phyloP scores from a whole-genome alignment of 2,113 vertebrate species.

The Oreotrochilus melanogaster region DNA sequence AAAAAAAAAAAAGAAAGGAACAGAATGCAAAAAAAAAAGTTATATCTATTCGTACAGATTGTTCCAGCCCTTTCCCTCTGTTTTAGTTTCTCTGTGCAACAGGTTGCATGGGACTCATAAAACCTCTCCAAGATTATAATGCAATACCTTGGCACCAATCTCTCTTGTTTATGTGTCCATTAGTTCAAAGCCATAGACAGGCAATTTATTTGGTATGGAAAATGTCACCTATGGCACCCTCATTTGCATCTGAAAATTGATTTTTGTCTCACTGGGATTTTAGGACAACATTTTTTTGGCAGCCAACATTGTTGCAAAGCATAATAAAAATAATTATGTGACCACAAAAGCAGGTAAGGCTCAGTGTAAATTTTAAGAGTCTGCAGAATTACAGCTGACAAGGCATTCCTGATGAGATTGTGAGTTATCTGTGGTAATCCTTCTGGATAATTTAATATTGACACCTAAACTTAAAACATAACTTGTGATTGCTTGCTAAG shows the following conservation, averaged over 20 bases:
- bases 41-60: not conserved
- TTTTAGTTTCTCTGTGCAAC: slow-evolving; percentile 7
- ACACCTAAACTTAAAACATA: slow-evolving; percentile 59
- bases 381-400: slow-evolving; percentile 25
- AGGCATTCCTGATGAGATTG: slow-evolving; percentile 66
- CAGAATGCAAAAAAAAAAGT: accelerated
- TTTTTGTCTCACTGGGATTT: slow-evolving; percentile 80
- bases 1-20: not conserved
- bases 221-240: slow-evolving; percentile 71
- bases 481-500: slow-evolving; percentile 6
- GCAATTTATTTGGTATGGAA: slow-evolving; percentile 78
- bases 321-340: slow-evolving; percentile 78
- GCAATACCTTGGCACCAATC: slow-evolving; percentile 62
- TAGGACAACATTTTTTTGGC: slow-evolving; percentile 74
- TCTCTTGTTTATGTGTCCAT: slow-evolving; percentile 77
- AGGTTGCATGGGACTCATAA: not conserved
- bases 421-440: slow-evolving; percentile 50
- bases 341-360: slow-evolving; percentile 50
- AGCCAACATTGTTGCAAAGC: slow-evolving; percentile 54
- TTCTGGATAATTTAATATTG: slow-evolving; percentile 75
- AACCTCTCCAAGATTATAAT: slow-evolving; percentile 49
- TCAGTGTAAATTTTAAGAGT: slow-evolving; percentile 64
- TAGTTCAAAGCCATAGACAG: slow-evolving; percentile 80
- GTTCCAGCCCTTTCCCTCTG: not conserved
- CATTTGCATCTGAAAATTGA: slow-evolving; percentile 83